Conservation (phyloP, 2,113 vertebrate genomes). For the Marcusenius ussheri region DNA sequence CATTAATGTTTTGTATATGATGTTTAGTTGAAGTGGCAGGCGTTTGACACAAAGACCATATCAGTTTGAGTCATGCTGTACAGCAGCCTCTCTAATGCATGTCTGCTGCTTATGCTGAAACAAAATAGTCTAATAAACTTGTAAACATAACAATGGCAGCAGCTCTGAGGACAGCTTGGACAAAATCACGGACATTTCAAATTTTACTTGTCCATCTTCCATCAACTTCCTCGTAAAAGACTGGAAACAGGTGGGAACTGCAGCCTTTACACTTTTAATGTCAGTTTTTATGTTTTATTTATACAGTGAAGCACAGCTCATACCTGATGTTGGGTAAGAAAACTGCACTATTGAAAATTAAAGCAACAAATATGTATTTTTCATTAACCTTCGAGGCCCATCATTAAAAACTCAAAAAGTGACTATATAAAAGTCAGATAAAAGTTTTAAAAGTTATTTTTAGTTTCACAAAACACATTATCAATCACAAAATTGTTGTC, state of each 20-base stretch:
- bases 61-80: background rate
- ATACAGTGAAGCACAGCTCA: background rate
- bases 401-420: background rate
- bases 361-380: background rate
- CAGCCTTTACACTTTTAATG: background rate
- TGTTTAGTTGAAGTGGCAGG: background rate
- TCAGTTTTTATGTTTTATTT: background rate
- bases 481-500: background rate
- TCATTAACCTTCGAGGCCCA: background rate
- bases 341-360: background rate
- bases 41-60: background rate
- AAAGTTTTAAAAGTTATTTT: background rate
- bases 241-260: background rate
- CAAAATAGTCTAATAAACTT: background rate
- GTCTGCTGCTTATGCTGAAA: background rate
- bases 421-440: background rate
- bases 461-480: background rate
- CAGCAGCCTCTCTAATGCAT: background rate
- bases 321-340: background rate
- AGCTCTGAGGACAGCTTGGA: background rate
- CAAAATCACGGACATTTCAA: background rate
- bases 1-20: background rate
- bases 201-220: background rate
- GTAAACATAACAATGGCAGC: background rate
- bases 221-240: background rate